Evolutionary conservation across 2,113 vertebrate species (phyloP), one percentile per base, ranked within the genome.

Genomic region (Thermophis baileyi): DNA sequence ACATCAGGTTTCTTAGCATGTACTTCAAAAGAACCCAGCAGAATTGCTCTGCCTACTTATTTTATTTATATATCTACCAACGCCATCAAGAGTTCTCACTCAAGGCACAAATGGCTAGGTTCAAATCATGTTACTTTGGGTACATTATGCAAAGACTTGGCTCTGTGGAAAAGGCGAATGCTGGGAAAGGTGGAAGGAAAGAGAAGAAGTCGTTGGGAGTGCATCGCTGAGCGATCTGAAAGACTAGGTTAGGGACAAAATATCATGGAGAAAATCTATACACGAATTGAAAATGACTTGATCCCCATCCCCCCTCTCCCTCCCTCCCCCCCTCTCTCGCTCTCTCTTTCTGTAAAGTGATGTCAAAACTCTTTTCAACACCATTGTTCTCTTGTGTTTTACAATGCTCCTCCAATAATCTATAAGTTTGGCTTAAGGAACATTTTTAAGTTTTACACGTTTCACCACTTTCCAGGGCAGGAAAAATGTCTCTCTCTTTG

Each of bases 401-500:
- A 22, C 18, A 40, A 27, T 49, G 40, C 5, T 30, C 57, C 8
- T 91, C 20, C 74, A 16, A 14, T 49, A 44, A 22, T 35, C 50
- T 27, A 63, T 49, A 88, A 14, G 8, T 51, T 35, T 87, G 46
- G 2, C 4, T 6, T 14, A 20, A 11, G 10, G 35, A 9, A 35
- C 6, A 20, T 51, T 40, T 55, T 40, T 44, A 55, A 53, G 11
- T 50, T 50, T 50, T 40, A 40, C 1, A 25, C 27, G n/a, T 69
- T 69, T 35, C 18, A 51, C 18, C 22, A 22, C n/a, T 60, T 91
- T 81, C 46, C 94, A 94, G 90, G 69, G 51, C 44, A 90, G 94
- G 96, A 46, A 94, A 93, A 90, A 11, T 85, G 30, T 94, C 94
- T 9, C 92, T 86, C 27, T 93, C 7, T 81, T 40, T 81, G 35